Base-by-base conservation (phyloP, 2,888 invertebrate genomes). In the Lampropteryx suffumata region DNA sequence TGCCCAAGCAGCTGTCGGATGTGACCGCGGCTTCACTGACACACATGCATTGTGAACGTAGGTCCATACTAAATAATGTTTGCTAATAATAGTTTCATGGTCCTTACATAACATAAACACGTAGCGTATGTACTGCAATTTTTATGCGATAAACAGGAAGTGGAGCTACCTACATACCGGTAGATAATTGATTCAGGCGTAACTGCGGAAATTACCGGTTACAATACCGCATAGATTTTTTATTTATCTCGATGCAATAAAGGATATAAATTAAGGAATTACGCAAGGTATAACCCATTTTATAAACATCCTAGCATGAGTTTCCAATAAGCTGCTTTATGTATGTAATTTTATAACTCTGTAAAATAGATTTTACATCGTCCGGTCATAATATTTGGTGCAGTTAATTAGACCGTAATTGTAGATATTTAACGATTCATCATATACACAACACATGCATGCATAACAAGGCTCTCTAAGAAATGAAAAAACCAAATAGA, bases 1-100 rank as follows among this genome's bases (percentile, higher is more conserved):
- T 71, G 76, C 68, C 72, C 58, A 57, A 73, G 75, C 83, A 83
- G 82, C 84, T 84, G 82, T 78, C 75, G 67, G 69, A 69, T 72
- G 71, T 70, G 75, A 72, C 77, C 71, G 73, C 75, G 73, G 69
- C 67, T 77, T 71, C 68, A 72, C 73, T 74, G 74, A 76, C 75
- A 53, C 53, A 52, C 42, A 13, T 46, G 29, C 34, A 34, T 11
- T 30, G 3, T 24, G 24, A 4, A 24, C 7, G 24, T 6, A n/a
- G n/a, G n/a, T 17, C 4, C 4, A 17, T 17, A 17, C 17, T n/a
- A 17, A 17, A 17, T 17, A n/a, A n/a, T n/a, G n/a, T n/a, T n/a
- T n/a, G n/a, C n/a, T n/a, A n/a, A n/a, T n/a, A n/a, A n/a, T n/a
- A n/a, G n/a, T n/a, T n/a, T n/a, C n/a, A n/a, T n/a, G n/a, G n/a